Evolutionary conservation across 2,797 vertebrate species (phyloP).

Genomic region (Halcyon leucocephala): DNA sequence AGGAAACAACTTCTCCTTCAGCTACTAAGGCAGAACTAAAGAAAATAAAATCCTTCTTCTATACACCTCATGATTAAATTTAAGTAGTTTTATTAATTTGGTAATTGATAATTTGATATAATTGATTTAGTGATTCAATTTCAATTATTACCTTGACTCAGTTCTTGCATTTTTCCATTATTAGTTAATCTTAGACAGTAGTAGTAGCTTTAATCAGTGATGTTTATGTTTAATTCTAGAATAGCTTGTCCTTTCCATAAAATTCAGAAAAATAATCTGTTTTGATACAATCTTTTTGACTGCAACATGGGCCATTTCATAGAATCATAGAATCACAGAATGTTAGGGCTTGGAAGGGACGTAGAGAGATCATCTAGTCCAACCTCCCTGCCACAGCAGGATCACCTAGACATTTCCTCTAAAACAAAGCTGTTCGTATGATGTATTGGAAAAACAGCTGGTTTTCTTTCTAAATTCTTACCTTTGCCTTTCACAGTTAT

Average conservation of each 20-base stretch:
- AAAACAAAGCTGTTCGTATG: not conserved
- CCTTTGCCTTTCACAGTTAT: not conserved
- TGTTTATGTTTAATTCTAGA: not conserved
- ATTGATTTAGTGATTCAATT: constrained; percentile 1
- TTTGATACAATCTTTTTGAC: not conserved
- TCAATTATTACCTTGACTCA: not conserved
- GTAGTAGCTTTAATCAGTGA: not conserved
- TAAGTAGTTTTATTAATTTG: not conserved
- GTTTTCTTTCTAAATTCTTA: not conserved
- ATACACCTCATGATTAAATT: not conserved
- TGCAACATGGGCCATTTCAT: not conserved
- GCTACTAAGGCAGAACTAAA: not conserved
- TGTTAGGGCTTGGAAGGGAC: too few relatives aligned
- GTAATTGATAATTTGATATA: not conserved
- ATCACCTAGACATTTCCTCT: not conserved
- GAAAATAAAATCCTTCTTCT: not conserved
- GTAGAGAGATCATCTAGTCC: too few relatives aligned
- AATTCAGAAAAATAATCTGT: not conserved
- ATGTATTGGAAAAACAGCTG: not conserved
- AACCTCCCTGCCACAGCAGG: too few relatives aligned
- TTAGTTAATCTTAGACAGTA: not conserved
- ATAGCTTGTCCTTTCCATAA: not conserved
- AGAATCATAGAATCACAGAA: too few relatives aligned
- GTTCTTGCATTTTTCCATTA: not conserved
- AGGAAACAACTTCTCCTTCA: not conserved